These are phyloP conservation scores for Epizoanthus scotinus DNA, from an alignment of 92 coral and sea anemone species.

Conservation along the genomic window DNA sequence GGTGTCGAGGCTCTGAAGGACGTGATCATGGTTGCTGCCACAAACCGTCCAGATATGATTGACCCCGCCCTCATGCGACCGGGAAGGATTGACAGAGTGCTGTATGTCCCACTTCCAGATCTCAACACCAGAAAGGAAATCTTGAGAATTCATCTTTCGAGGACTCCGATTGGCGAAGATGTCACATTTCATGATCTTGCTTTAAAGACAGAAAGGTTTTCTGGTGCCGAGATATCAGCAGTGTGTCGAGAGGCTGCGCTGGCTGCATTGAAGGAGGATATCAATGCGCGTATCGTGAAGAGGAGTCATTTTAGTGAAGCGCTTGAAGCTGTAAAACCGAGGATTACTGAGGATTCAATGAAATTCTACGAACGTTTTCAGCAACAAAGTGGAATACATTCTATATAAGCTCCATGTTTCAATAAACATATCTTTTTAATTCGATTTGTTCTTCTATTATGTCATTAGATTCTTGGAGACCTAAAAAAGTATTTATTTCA, in stretches of 20 bases:
- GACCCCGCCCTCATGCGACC: conserved; percentile 97
- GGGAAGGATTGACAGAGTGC: conserved; percentile 90
- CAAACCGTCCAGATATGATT: conserved; percentile 98
- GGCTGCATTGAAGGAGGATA: conserved; percentile 85
- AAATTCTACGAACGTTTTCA: conserved; percentile 79
- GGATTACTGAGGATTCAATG: conserved; percentile 69
- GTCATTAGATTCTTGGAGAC: too few species aligned
- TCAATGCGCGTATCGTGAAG: conserved; percentile 67
- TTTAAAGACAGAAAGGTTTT: conserved; percentile 77
- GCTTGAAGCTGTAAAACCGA: conserved; percentile 73
- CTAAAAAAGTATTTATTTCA: too few species aligned
- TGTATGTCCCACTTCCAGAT: conserved; percentile 95
- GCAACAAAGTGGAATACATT: conserved; percentile 85
- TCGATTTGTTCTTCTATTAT: too few species aligned
- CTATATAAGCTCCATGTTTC: conserved; percentile 39
- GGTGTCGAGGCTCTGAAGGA: conserved; percentile 98
- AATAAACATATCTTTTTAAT: not conserved
- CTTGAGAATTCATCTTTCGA: conserved; percentile 75
- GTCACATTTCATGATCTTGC: conserved; percentile 73
- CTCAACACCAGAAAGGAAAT: conserved; percentile 78
- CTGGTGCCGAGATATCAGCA: conserved; percentile 98
- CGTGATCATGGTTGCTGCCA: conserved; percentile 94
- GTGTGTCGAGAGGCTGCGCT: conserved; percentile 95
- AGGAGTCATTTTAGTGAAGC: conserved; percentile 81
- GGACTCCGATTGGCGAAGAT: conserved; percentile 75